Evolutionary conservation across 2,888 invertebrate species (phyloP), one percentile per base, ranked within the genome.

Genomic region (Andrena bicolor): DNA sequence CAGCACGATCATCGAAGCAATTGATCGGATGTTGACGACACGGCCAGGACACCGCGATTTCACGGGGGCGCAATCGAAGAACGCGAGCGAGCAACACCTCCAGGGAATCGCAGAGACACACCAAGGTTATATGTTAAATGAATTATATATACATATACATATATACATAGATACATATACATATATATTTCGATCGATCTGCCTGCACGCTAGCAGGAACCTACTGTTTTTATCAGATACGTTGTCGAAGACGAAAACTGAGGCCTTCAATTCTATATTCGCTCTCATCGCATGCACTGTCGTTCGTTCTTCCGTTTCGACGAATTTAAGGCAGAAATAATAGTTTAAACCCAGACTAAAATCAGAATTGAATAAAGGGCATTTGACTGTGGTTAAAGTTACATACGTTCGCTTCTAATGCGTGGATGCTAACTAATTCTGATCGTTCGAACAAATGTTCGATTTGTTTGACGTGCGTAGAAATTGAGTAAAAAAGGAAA

Each of bases 11-110:
- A 71, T 73, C 66, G 71, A 58, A 63, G 56, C 49, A 32, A 41
- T 61, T 60, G 74, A 76, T 76, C 64, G 48, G 58, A 72, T 58
- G 63, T 20, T 48, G 68, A 61, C 56, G 53, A 72, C 65, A 76
- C 28, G 75, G 76, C 75, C 71, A 86, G 80, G 71, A 76, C 58
- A 66, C 26, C 51, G 74, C 71, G 74, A 76, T 69, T 60, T 70
- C 32, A 53, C 28, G 56, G 49, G 51, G 69, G 41, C 28, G 58
- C 48, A n/a, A 58, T 13, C 41, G 58, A 63, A 58, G 49, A 75
- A 71, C 30, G 56, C 30, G 41, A 69, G 28, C 5, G 35, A 49
- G 28, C 61, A 49, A 49, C 4, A 41, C 51, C 16, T 7, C 13
- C 32, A 26, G 26, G 23, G 51, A 69, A 73, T 66, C 71, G 66